Evolutionary conservation across 2,888 invertebrate species (phyloP), one percentile per base, ranked within the genome.

Genomic region (Lypha dubia): DNA sequence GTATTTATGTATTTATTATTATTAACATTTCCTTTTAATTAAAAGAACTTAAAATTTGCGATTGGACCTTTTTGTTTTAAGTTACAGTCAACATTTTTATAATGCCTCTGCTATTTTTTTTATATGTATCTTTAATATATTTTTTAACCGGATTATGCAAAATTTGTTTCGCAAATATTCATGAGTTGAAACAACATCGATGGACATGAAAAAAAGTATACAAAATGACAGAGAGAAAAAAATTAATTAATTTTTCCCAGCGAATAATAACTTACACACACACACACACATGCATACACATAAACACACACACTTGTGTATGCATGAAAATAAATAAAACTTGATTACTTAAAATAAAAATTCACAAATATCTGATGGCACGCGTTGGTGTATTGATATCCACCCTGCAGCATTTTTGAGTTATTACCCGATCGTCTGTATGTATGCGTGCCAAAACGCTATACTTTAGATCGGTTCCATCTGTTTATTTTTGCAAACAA

Each of bases 121-220:
- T 53, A 28, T 28, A 11, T 58, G 5, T 67, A 17, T 41, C 44
- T 46, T 65, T 41, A 41, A 20, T 49, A 20, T 51, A 84, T 87
- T 46, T 53, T 75, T 87, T 87, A 56, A 62, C 62, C 89, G 87
- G 89, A 89, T 90, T 89, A 89, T 89, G 89, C 89, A 88, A 89
- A 89, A 89, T 90, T 90, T 89, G 88, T 89, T 89, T 89, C 89
- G 90, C 90, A 89, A 89, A 89, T 89, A 89, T 88, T 86, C 87
- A 88, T 81, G 65, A 71, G 84, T 73, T 80, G 75, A 73, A 84
- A 76, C 62, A 79, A 80, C 51, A 76, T 44, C 79, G 70, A 76
- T 44, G 74, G 70, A 53, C 60, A 74, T 5, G 35, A 60, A 73
- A 77, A 75, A 62, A 51, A n/a, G 13, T 28, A 8, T 35, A 17